These are phyloP conservation scores for Heliconius hewitsoni DNA, from an alignment of 1,140 invertebrate species.

Conservation along the genomic window DNA sequence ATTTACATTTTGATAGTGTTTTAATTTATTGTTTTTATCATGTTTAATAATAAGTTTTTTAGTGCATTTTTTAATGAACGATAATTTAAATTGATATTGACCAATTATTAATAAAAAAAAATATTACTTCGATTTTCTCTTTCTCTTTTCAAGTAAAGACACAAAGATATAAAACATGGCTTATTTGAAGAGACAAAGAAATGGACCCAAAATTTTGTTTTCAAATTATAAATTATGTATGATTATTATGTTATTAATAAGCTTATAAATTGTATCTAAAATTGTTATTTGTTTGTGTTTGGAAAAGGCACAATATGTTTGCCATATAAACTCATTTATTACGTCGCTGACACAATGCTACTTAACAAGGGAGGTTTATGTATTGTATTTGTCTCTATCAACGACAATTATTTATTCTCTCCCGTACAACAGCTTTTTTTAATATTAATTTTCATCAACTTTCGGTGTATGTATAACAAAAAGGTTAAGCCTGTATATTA, in stretches of 20 bases:
- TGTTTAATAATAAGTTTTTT: not conserved
- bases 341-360: slow-evolving; percentile 3
- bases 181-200: not conserved
- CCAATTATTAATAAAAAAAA: too few species aligned
- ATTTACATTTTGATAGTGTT: not conserved
- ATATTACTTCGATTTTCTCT: too few species aligned
- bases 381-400: slow-evolving; percentile 36
- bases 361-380: slow-evolving; percentile 30
- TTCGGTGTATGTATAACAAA: not conserved
- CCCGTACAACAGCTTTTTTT: not conserved
- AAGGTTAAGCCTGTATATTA: not conserved
- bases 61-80: too few species aligned
- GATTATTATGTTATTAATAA: not conserved
- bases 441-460: not conserved
- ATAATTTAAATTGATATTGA: too few species aligned
- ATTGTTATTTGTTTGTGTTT: not conserved
- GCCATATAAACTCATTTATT: not conserved
- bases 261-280: not conserved
- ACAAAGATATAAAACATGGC: too few species aligned
- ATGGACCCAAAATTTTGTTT: not conserved
- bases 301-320: not conserved
- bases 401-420: slow-evolving; percentile 21
- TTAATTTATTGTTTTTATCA: not conserved
- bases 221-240: not conserved
- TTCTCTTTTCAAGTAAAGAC: too few species aligned